A percentile compares a stretch with the other conserved stretches of the same genome.
Conservation (phyloP, 2,797 vertebrate species). For the Lagorchestes hirsutus region DNA sequence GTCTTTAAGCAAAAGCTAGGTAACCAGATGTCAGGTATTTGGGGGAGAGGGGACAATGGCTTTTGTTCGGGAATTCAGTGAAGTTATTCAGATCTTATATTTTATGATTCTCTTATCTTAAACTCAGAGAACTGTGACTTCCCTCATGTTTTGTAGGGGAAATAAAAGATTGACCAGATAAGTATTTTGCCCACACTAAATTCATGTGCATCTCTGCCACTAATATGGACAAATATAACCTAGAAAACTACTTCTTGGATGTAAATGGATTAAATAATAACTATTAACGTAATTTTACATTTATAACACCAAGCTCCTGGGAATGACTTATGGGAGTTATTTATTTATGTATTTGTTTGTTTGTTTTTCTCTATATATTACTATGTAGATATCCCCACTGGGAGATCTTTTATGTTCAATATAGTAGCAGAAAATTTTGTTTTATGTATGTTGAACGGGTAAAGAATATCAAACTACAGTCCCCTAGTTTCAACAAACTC, state of each 20-base stretch:
- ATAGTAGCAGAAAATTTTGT: neutral
- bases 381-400: neutral
- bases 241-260: slow-evolving; percentile 52
- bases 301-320: slow-evolving; percentile 27
- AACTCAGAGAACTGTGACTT: neutral
- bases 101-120: neutral
- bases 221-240: slow-evolving; percentile 23
- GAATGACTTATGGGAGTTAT: slow-evolving; percentile 51
- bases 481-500: neutral
- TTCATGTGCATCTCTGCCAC: slow-evolving; percentile 31
- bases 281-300: neutral
- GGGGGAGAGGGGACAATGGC: neutral
- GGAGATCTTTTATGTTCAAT: neutral
- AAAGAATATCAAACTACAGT: neutral
- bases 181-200: slow-evolving; percentile 34
- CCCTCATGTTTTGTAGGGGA: neutral
- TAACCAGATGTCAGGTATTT: neutral
- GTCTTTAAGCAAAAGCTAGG: neutral
- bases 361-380: neutral
- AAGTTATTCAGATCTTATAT: neutral
- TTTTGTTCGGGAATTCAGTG: neutral
- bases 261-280: slow-evolving; percentile 52
- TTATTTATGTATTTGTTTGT: neutral
- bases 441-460: neutral
- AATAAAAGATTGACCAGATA: neutral